phyloP scores from a whole-genome alignment of 2,113 vertebrate genomes.

The Micromys minutus region DNA sequence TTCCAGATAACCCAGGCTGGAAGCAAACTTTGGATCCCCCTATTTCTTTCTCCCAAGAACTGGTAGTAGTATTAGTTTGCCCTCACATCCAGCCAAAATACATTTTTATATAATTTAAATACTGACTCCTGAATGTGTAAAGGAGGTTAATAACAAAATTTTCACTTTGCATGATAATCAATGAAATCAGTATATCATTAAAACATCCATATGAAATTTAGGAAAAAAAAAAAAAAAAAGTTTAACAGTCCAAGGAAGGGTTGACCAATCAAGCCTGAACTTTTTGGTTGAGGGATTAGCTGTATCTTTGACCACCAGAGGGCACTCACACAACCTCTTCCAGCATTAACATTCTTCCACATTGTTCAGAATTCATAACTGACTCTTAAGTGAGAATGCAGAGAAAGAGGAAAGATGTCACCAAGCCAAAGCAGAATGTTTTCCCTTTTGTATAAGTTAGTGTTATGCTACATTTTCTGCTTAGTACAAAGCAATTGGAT shows the following conservation, averaged over 20 bases:
- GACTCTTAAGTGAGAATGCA: not conserved
- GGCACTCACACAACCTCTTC: slow-evolving; percentile 65
- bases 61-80: not conserved
- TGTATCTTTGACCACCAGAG: slow-evolving; percentile 60
- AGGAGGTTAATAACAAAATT: not conserved
- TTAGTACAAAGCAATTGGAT: not conserved
- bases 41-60: not conserved
- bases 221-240: slow-evolving; percentile 41
- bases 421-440: not conserved
- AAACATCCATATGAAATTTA: not conserved
- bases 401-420: not conserved
- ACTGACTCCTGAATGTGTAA: slow-evolving; percentile 12
- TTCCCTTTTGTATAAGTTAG: not conserved
- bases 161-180: not conserved
- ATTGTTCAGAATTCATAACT: slow-evolving; percentile 48
- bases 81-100: not conserved
- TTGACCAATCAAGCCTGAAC: not conserved
- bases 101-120: slow-evolving; percentile 22
- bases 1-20: not conserved
- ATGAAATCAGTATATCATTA: not conserved
- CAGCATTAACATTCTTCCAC: slow-evolving; percentile 43
- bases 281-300: slow-evolving; percentile 23
- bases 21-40: not conserved
- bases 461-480: not conserved
- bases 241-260: not conserved